Conservation (phyloP, 2,888 invertebrate species). For the Liposcelis brunnea region DNA sequence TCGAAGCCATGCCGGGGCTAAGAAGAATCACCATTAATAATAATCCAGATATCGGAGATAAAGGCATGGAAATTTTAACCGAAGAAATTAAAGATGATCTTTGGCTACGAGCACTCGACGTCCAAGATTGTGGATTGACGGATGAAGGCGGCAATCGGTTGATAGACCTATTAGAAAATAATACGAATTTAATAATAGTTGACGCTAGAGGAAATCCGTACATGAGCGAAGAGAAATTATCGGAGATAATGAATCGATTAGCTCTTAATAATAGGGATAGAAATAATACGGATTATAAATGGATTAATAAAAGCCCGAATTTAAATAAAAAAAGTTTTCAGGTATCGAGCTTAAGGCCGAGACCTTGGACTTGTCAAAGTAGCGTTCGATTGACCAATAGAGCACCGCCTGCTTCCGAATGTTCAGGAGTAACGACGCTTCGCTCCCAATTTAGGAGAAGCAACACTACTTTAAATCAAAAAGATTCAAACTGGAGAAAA, state of each 20-base stretch:
- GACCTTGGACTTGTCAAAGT: background rate
- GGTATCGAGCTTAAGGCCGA: background rate
- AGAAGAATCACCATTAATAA: constrained; percentile 49
- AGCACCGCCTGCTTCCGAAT: background rate
- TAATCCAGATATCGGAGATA: constrained; percentile 48
- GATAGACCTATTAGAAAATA: constrained; percentile 41
- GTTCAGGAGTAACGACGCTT: background rate
- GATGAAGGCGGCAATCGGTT: constrained; percentile 39
- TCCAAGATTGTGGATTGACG: constrained; percentile 56
- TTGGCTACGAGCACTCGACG: constrained; percentile 60
- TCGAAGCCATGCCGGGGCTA: constrained; percentile 55
- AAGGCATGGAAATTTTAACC: constrained; percentile 39
- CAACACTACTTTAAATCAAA: background rate
- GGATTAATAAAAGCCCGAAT: background rate
- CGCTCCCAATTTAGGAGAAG: background rate
- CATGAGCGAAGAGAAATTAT: background rate
- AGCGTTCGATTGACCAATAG: background rate
- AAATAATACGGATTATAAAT: constrained; percentile 1
- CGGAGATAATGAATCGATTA: background rate
- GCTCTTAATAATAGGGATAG: constrained; percentile 1
- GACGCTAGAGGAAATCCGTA: constrained; percentile 2
- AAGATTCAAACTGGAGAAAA: background rate
- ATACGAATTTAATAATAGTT: constrained; percentile 46
- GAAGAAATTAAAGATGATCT: constrained; percentile 58
- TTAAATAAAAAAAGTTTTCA: background rate